Evolutionary conservation across 2,888 invertebrate genomes (phyloP), one percentile per base, ranked within the genome.

Genomic region (Hirtodrosophila confusa): DNA sequence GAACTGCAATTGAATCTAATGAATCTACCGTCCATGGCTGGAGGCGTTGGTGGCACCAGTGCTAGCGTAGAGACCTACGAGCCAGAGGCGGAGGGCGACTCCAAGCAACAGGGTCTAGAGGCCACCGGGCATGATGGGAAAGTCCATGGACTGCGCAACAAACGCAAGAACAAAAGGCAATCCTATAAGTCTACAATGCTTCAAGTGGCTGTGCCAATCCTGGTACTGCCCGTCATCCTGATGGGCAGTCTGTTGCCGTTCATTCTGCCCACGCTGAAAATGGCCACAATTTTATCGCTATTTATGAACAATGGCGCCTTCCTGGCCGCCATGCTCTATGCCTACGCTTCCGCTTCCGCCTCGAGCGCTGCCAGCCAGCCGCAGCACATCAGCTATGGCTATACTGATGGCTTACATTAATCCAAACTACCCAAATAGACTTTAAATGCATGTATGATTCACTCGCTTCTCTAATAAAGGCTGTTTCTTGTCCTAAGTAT

Each of bases 261-360:
- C 89, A 89, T 95, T 12, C 89, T 95, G 80, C 95, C 95, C 0
- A 94, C 94, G 0, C 86, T 95, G 11, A 95, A 95, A 88, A 93
- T 95, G 93, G 93, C 94, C 88, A 94, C 94, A 0, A 90, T 94
- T 31, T 92, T 93, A 45, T 93, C 93, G 0, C 93, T 93, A 0
- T 92, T 95, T 89, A 90, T 95, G 45, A 95, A 95, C 89, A 94
- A 95, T 75, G 94, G 95, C 92, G 95, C 94, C 0, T 92, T 95
- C 37, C 92, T 93, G 27, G 93, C 94, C 0, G 94, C 94, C 0
- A 69, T 92, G 35, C 84, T 92, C 47, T 92, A 91, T 64, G 90
- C 91, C 3, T 74, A 74, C 41, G 61, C 73, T 33, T 70, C 73
- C 7, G 61, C 66, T 24, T 55, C 73, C 8, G 66, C 54, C 10